These are phyloP conservation scores for Ernsta delagoae DNA, from an alignment of 2,888 invertebrate genomes.

Conservation along the genomic window DNA sequence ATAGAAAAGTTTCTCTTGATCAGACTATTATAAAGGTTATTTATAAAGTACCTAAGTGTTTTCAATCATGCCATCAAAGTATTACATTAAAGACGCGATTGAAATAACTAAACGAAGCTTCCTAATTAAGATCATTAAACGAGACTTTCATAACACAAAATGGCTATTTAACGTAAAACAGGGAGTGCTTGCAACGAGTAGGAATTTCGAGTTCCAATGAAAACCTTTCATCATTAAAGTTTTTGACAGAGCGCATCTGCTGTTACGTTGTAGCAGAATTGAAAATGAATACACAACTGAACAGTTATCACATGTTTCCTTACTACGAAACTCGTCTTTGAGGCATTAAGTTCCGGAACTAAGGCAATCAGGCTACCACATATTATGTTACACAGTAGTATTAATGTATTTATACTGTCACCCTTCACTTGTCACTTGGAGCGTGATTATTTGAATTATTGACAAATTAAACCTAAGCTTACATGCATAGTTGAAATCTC, in stretches of 20 bases:
- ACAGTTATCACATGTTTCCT: conserved; percentile 17
- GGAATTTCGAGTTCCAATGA: not conserved
- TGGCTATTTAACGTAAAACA: not conserved
- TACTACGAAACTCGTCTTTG: conserved; percentile 24
- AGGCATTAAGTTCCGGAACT: conserved; percentile 25
- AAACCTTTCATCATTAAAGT: conserved; percentile 27
- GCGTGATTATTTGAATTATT: not conserved
- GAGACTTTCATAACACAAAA: not conserved
- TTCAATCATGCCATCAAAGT: too few relatives aligned
- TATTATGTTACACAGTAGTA: not conserved
- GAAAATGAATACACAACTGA: conserved; percentile 24
- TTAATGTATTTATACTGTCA: conserved; percentile 9
- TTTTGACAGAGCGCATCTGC: conserved; percentile 36
- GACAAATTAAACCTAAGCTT: not conserved
- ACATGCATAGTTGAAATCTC: not conserved
- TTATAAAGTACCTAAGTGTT: too few relatives aligned
- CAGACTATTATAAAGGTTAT: too few relatives aligned
- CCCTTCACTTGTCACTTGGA: conserved; percentile 2
- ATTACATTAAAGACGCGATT: not conserved
- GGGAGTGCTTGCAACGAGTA: not conserved
- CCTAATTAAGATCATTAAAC: not conserved
- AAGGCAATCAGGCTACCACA: conserved; percentile 16
- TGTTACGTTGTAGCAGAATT: conserved; percentile 24
- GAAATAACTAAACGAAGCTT: not conserved
- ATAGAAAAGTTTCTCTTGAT: too few relatives aligned